Conservation (phyloP, 2,888 invertebrate species). For the Idaea biselata region DNA sequence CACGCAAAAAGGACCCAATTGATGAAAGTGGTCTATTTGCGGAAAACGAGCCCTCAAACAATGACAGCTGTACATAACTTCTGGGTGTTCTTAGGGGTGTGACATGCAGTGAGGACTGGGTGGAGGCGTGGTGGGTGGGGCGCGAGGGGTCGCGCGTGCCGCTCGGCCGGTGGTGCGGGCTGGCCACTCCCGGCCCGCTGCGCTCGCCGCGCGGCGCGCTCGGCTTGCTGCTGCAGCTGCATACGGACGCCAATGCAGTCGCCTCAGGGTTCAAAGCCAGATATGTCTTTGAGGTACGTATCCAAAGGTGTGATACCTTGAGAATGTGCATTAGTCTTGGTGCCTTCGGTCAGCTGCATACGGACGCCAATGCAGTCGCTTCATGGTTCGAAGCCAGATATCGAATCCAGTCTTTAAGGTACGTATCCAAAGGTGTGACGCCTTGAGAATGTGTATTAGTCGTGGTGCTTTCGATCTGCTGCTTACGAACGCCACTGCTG, state of each 20-base stretch:
- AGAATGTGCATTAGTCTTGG: too few relatives aligned
- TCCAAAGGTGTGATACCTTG: too few relatives aligned
- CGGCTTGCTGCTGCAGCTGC: conserved; percentile 92
- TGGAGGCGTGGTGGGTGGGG: conserved; percentile 95
- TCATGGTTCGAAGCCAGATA: conserved; percentile 98
- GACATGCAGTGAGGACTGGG: conserved; percentile 95
- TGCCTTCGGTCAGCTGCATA: conserved; percentile 57
- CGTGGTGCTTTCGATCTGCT: too few relatives aligned
- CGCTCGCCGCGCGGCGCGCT: conserved; percentile 94
- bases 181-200: conserved; percentile 95
- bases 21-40: too few relatives aligned
- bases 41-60: too few relatives aligned
- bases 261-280: conserved; percentile 97
- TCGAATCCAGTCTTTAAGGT: conserved; percentile 94
- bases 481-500: conserved; percentile 90
- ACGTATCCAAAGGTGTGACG: neutral
- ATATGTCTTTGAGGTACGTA: conserved; percentile 90
- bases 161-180: conserved; percentile 95
- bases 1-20: too few relatives aligned
- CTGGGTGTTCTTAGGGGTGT: conserved; percentile 76
- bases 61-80: too few relatives aligned
- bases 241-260: conserved; percentile 92
- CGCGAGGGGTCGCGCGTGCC: conserved; percentile 90
- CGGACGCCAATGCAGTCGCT: conserved; percentile 92
- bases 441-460: too few relatives aligned